phyloP scores from a whole-genome alignment of 2,797 vertebrate genomes.

The Pempheris klunzingeri region DNA sequence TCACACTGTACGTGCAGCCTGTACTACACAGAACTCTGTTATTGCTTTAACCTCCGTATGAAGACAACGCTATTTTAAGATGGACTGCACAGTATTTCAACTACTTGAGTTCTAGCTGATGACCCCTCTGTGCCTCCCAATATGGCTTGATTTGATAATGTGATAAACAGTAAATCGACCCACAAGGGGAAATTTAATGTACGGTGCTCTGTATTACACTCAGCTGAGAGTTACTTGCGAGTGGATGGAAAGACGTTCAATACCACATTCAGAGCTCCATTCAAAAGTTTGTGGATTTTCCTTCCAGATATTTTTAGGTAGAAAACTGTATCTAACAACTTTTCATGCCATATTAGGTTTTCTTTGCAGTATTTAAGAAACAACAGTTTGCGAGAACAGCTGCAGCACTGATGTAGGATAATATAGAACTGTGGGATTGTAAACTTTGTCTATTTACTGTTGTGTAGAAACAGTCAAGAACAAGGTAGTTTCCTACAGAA shows the following conservation, averaged over 20 bases:
- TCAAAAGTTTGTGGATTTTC: background rate
- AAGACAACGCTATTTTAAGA: background rate
- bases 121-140: background rate
- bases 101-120: constrained; percentile 2
- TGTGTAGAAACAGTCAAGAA: background rate
- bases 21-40: constrained; percentile 6
- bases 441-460: background rate
- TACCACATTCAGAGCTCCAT: background rate
- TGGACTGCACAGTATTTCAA: background rate
- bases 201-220: background rate
- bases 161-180: background rate
- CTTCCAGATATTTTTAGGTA: constrained; percentile 7
- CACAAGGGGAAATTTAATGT: background rate
- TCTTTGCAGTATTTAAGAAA: constrained; percentile 1
- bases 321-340: background rate
- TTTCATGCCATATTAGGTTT: background rate
- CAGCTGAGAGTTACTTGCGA: background rate
- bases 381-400: background rate
- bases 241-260: background rate
- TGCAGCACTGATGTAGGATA: background rate
- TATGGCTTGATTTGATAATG: constrained; percentile 19
- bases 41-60: constrained; percentile 1
- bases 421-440: background rate
- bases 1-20: constrained; percentile 2
- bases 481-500: background rate